These are phyloP conservation scores for Murina feae DNA, from an alignment of 2,113 vertebrate species.

Conservation along the genomic window DNA sequence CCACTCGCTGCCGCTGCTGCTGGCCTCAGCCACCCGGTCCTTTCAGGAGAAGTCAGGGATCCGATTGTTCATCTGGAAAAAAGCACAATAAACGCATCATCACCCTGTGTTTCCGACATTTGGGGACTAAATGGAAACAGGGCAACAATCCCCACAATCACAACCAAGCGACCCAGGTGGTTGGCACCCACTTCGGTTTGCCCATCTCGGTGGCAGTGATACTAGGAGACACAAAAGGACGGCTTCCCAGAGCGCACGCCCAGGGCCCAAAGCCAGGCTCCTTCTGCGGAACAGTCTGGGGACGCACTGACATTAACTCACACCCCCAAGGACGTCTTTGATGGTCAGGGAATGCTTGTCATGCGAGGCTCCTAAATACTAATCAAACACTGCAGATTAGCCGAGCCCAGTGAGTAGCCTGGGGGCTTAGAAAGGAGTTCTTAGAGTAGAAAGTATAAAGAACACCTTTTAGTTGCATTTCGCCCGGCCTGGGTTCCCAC, in stretches of 20 bases:
- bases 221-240: not conserved
- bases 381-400: conserved; percentile 64
- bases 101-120: not conserved
- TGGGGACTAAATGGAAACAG: too few species aligned
- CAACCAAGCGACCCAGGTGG: not conserved
- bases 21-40: not conserved
- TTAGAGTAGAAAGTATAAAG: conserved; percentile 63
- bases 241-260: not conserved
- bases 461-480: conserved; percentile 59
- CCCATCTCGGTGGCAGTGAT: not conserved
- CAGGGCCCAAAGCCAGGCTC: not conserved
- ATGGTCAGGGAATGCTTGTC: conserved; percentile 58
- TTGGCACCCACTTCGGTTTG: not conserved
- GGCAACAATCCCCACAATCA: not conserved
- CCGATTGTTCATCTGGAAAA: not conserved
- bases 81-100: not conserved
- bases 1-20: accelerated
- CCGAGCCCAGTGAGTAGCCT: conserved; percentile 51
- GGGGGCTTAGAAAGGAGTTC: conserved; percentile 22
- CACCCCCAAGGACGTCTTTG: conserved; percentile 45
- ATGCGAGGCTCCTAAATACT: conserved; percentile 58
- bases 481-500: conserved; percentile 40
- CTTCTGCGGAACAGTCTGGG: not conserved
- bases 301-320: conserved; percentile 24
- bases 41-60: not conserved